Evolutionary conservation across 2,113 vertebrate species (phyloP).

Genomic region (Amblyopsis rosae): DNA sequence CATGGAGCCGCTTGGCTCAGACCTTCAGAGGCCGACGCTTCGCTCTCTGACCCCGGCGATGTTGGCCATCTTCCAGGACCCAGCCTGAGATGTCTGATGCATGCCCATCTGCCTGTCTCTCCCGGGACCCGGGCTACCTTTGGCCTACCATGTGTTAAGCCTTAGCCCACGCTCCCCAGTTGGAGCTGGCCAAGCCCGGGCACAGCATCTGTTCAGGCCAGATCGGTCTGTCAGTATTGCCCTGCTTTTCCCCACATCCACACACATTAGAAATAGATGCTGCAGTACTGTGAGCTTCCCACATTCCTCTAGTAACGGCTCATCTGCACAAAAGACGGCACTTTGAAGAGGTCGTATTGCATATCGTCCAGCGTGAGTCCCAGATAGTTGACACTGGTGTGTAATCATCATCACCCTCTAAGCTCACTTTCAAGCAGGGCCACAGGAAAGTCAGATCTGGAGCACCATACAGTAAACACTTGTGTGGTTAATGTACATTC

Average conservation of each 20-base stretch:
- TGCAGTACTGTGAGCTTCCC: not conserved
- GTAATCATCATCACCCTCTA: conserved; percentile 60
- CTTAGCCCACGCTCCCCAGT: conserved; percentile 65
- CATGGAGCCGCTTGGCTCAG: conserved; percentile 43
- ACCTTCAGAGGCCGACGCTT: conserved; percentile 24
- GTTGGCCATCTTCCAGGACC: conserved; percentile 41
- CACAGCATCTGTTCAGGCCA: conserved; percentile 53
- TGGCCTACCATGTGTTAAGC: conserved; percentile 52
- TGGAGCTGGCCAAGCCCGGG: conserved; percentile 35
- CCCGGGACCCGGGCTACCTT: conserved; percentile 55
- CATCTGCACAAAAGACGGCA: conserved; percentile 36
- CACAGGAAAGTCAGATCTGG: conserved; percentile 32
- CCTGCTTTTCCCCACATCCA: conserved; percentile 18
- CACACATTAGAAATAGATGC: conserved; percentile 41
- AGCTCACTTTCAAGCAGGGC: conserved; percentile 39
- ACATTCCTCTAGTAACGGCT: conserved; percentile 1
- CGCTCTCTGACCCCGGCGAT: conserved; percentile 51
- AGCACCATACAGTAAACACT: conserved; percentile 29
- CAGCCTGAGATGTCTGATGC: conserved; percentile 46
- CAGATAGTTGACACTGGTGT: conserved; percentile 54
- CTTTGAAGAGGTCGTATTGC: conserved; percentile 31
- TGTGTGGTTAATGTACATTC: not conserved
- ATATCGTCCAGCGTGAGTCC: conserved; percentile 20
- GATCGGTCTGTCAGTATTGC: conserved; percentile 43
- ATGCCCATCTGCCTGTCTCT: conserved; percentile 62